Evolutionary conservation across 23 tunicate genomes (phyloP).

Genomic region (Oikopleura dioica): DNA sequence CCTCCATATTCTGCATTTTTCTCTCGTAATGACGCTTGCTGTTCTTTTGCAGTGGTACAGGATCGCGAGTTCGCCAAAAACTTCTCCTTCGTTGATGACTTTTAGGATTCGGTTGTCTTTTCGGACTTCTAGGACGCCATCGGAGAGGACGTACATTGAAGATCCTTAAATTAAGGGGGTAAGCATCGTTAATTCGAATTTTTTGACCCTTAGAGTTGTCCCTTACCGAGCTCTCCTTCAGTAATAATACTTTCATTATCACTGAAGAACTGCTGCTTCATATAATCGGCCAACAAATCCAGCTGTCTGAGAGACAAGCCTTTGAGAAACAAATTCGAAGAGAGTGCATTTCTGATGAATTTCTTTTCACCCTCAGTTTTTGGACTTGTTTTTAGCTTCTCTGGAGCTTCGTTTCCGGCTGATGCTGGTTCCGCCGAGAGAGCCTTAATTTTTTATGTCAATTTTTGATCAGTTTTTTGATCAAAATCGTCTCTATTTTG

Average conservation of each 20-base stretch:
- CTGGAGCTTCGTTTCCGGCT: neutral
- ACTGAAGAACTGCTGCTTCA: neutral
- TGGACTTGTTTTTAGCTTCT: neutral
- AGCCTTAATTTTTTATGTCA: neutral
- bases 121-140: neutral
- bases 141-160: neutral
- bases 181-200: neutral
- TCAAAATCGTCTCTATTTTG: too few relatives aligned
- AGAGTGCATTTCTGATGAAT: neutral
- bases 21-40: conserved; percentile 39
- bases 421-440: neutral
- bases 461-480: too few relatives aligned
- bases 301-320: neutral
- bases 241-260: neutral
- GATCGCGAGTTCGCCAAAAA: conserved; percentile 71
- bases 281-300: neutral
- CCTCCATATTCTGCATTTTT: conserved; percentile 53
- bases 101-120: conserved; percentile 12
- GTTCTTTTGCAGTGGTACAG: conserved; percentile 77
- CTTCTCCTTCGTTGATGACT: conserved; percentile 32
- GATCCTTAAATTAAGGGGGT: neutral
- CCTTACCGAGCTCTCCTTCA: neutral
- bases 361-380: neutral
- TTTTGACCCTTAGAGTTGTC: neutral
- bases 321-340: neutral